Base-by-base conservation (phyloP, 2,888 invertebrate species). In the Diarsia brunnea region DNA sequence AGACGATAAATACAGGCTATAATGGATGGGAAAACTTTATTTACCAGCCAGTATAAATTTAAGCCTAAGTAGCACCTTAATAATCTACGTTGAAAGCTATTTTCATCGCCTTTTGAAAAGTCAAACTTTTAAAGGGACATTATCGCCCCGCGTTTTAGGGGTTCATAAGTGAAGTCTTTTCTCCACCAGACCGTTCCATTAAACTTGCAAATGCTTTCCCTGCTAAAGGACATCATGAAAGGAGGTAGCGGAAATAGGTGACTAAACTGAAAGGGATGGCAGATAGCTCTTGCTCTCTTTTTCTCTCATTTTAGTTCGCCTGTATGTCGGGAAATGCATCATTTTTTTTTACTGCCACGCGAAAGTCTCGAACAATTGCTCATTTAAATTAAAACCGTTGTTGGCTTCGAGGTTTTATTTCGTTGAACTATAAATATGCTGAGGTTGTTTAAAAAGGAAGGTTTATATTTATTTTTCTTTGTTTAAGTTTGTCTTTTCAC, bases 121-220 rank as follows among this genome's bases (percentile, higher is more conserved):
- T 61, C 24, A 53, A 77, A 71, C 49, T 75, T 73, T 82, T 80
- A 65, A 73, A 73, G 49, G 53, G 51, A 71, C 66, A 81, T 77
- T 73, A 75, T 79, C 69, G 51, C 55, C 61, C 19, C 49, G 60
- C 58, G 73, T 84, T 87, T 75, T 65, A 80, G 60, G 69, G 65
- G 73, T 72, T 67, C 60, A 76, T 73, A 72, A 81, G 75, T 77
- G 81, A 55, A 79, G 75, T 76, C 69, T 79, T 84, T 84, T 78
- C 81, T 79, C 70, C 70, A 73, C 24, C 67, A 77, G 66, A 74
- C 71, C 64, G 69, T 73, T 69, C 77, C 80, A 87, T 87, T 86
- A 87, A 86, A 87, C 84, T 87, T 87, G 84, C 82, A 87, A 87
- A 80, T 82, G 86, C 78, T 74, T 81, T 81, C 69, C 71, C 66